Base-by-base conservation (phyloP, 1,140 invertebrate species). In the Heliconius nattereri region DNA sequence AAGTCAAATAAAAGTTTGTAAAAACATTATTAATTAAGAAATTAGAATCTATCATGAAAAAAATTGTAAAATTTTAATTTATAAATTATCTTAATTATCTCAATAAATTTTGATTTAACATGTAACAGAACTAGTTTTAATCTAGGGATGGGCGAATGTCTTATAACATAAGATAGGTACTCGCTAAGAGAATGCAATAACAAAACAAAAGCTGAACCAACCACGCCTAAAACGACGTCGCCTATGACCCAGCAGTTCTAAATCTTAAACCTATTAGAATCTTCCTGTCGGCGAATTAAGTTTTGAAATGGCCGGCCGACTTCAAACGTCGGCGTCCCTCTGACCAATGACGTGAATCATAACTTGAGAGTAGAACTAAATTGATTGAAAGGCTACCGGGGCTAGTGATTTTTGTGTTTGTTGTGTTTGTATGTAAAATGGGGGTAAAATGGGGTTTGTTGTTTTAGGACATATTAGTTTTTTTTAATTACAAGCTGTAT, bases 231-330 rank as follows among this genome's bases (percentile, higher is more conserved):
- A 77, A 78, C 45, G 32, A 40, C 45, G 57, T 71, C 75, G 76
- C 85, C 81, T 84, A 86, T 91, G 86, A 91, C 89, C 89, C 84
- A 86, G 74, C 85, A 84, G 86, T 85, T 86, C 85, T 89, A 90
- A 91, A 91, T 91, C 90, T 90, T 91, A 90, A 91, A 88, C 88
- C 87, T 85, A 89, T 91, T 91, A 90, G 86, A 89, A 88, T 89
- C 87, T 90, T 90, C 90, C 87, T 89, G 87, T 84, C 79, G 82
- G 81, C 75, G 82, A 87, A 85, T 86, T 85, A 82, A 78, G 84
- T 90, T 88, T 85, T 87, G 85, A 87, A 90, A 89, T 84, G 81
- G 78, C 81, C 90, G 88, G 89, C 54, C 83, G 23, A 80, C 84
- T 84, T 90, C 87, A 89, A 89, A 88, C 73, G 84, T 76, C 80